Evolutionary conservation across 2,888 invertebrate species (phyloP), one percentile per base, ranked within the genome.

Genomic region (Drosophila kuntzei): DNA sequence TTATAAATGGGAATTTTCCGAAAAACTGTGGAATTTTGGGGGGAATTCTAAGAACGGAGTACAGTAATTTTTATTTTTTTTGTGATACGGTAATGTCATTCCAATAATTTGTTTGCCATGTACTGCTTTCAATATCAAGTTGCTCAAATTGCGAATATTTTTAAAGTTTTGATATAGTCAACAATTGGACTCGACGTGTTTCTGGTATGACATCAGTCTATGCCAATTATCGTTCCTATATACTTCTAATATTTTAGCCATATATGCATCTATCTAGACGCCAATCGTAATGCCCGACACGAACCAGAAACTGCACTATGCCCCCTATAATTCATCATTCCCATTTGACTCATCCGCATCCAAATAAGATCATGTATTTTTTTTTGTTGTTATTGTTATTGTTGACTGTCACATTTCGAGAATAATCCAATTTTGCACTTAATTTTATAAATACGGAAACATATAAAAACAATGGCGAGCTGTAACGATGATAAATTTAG

Each of bases 361-460:
- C 27, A 14, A 47, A 71, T 47, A 39, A 39, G 39, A 14, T 47
- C 18, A 9, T 22, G 32, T 37, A 27, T 18, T 58, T 71, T 14
- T 46, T 64, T 36, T 25, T n/a, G 16, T 49, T 74, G 47, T 62
- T 50, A 18, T 54, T 49, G 14, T 58, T 65, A 29, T 58, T 51
- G 27, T 58, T 71, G 66, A 55, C 76, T 64, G 47, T 46, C 49
- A 51, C 65, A 58, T 51, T 72, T 74, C 61, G 60, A 72, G 58
- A 79, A 72, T 70, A 71, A 82, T 79, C 69, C 66, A 66, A 41
- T 70, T 72, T 61, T 57, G 77, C 77, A 82, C 72, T 77, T 71
- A 71, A 79, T 75, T 63, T 59, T 44, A 61, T 64, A 37, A 71
- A 78, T 50, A 47, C 73, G 81, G 84, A 83, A 81, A 46, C 32